Percentiles rank a stretch among this genome's conserved stretches.
Evolutionary conservation across 2,113 vertebrate genomes (phyloP).

Genomic region (Ictalurus furcatus): DNA sequence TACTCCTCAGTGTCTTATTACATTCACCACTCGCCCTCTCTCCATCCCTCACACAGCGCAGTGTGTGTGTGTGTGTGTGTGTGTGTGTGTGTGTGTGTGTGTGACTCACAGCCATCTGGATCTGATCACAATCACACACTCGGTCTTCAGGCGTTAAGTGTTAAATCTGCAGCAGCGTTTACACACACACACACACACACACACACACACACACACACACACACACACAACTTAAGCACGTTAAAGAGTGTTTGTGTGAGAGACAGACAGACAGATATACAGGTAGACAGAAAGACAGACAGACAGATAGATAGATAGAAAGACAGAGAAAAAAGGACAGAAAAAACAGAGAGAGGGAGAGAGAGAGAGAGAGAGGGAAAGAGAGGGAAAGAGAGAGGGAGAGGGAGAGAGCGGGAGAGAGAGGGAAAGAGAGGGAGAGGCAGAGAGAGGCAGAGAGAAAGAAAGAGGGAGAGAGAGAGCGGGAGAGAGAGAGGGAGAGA

Average conservation of each 20-base stretch:
- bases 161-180: slow-evolving; percentile 1
- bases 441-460: too few relatives aligned
- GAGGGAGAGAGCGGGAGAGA: too few relatives aligned
- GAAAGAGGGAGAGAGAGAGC: too few relatives aligned
- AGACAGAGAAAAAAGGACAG: not conserved
- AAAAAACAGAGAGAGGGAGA: too few relatives aligned
- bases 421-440: too few relatives aligned
- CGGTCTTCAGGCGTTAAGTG: slow-evolving; percentile 6
- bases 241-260: not conserved
- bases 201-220: not conserved
- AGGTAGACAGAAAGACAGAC: not conserved
- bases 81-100: slow-evolving; percentile 15
- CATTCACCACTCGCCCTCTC: slow-evolving; percentile 2
- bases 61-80: slow-evolving; percentile 7
- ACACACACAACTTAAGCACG: not conserved
- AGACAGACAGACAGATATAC: not conserved
- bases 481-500: too few relatives aligned
- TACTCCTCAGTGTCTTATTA: not conserved
- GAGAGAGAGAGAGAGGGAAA: too few relatives aligned
- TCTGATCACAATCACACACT: slow-evolving; percentile 20
- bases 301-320: not conserved
- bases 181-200: not conserved
- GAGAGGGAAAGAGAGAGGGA: too few relatives aligned
- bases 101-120: not conserved
- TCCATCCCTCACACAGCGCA: not conserved